Percentiles rank a stretch among this genome's conserved stretches.
Evolutionary conservation across 2,888 invertebrate species (phyloP).

Genomic region (Pyrochroa serraticornis): DNA sequence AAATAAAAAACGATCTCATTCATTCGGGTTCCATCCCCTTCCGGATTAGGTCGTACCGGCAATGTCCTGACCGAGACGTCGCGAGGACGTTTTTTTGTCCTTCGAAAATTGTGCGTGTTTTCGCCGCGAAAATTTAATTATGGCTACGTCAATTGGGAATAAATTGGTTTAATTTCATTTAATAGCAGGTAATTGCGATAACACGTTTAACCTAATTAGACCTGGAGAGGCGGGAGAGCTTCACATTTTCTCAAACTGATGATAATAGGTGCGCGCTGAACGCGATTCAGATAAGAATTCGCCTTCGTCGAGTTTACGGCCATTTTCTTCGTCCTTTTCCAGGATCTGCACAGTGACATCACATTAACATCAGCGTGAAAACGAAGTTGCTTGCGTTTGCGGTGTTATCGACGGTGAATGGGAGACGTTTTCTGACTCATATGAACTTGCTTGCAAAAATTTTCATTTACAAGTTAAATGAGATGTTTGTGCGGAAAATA

Average conservation of each 20-base stretch:
- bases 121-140: neutral
- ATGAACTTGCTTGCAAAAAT: too few species aligned
- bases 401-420: too few species aligned
- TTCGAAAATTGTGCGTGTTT: neutral
- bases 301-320: neutral
- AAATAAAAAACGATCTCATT: too few species aligned
- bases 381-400: too few species aligned
- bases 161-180: neutral
- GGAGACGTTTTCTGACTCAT: too few species aligned
- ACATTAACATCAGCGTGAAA: too few species aligned
- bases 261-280: neutral
- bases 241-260: neutral
- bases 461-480: too few species aligned
- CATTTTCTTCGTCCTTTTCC: neutral
- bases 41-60: too few species aligned
- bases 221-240: neutral
- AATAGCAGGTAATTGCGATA: slow-evolving; percentile 1
- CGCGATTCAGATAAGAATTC: slow-evolving; percentile 2
- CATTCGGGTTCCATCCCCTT: too few species aligned
- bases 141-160: neutral
- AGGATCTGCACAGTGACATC: neutral
- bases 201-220: slow-evolving; percentile 1
- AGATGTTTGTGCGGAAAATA: too few species aligned
- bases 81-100: too few species aligned
- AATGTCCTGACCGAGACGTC: too few species aligned